A percentile compares a stretch with the other conserved stretches of the same genome.
phyloP scores from a whole-genome alignment of 1,140 invertebrate species.

The Orussus abietinus region DNA sequence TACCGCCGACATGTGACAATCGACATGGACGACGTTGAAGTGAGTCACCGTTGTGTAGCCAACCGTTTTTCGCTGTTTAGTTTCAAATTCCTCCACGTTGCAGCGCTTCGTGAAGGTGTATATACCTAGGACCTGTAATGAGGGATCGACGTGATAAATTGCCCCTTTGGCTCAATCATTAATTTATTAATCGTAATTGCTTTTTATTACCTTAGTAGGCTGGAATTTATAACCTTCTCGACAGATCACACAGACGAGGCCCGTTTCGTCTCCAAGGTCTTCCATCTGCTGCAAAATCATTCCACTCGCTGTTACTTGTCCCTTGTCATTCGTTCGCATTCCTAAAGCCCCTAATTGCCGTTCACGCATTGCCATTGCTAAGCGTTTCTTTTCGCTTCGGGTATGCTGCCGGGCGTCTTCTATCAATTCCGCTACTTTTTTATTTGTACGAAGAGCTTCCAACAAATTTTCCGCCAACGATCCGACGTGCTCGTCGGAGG shows the following conservation, averaged over 20 bases:
- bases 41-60: conserved; percentile 95
- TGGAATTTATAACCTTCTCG: conserved; percentile 96
- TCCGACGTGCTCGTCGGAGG: conserved; percentile 94
- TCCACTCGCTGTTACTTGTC: conserved; percentile 86
- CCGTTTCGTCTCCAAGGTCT: conserved; percentile 91
- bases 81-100: conserved; percentile 91
- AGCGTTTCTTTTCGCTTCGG: conserved; percentile 88
- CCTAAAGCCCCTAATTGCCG: conserved; percentile 92
- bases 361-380: conserved; percentile 96
- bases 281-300: conserved; percentile 90
- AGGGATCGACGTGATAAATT: conserved; percentile 23
- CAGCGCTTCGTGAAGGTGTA: conserved; percentile 97
- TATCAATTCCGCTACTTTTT: conserved; percentile 75
- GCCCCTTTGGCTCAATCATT: conserved; percentile 27
- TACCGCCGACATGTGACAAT: conserved; percentile 96
- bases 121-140: conserved; percentile 78
- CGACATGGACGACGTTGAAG: conserved; percentile 97
- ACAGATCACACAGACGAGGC: conserved; percentile 96
- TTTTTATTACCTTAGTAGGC: conserved; percentile 67
- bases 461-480: conserved; percentile 94
- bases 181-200: not conserved
- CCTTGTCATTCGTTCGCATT: conserved; percentile 93
- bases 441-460: conserved; percentile 83
- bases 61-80: conserved; percentile 76
- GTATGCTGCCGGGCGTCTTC: conserved; percentile 92